Conservation (phyloP, 2,888 invertebrate species). For the Ophioninae sp. region DNA sequence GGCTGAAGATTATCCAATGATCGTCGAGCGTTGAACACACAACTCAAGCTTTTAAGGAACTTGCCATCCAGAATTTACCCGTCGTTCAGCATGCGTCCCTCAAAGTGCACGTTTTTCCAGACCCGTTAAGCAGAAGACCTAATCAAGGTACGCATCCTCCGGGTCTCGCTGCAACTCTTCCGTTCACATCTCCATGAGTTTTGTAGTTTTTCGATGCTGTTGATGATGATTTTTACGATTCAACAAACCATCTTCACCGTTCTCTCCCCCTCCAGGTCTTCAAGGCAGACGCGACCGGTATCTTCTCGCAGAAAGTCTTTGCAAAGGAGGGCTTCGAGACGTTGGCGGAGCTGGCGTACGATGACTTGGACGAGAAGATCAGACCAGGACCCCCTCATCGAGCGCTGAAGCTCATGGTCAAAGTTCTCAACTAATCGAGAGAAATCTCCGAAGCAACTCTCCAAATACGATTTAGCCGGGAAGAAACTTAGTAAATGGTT, state of each 20-base stretch:
- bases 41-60: too few relatives aligned
- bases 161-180: neutral
- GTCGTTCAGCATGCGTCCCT: constrained; percentile 72
- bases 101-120: constrained; percentile 71
- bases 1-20: too few relatives aligned
- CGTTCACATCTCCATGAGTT: neutral
- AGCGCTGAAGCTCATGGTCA: constrained; percentile 87
- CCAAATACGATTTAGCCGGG: constrained; percentile 23
- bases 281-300: constrained; percentile 91
- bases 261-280: constrained; percentile 84
- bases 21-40: too few relatives aligned
- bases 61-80: neutral
- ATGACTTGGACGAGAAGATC: constrained; percentile 87
- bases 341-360: constrained; percentile 86
- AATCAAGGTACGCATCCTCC: constrained; percentile 18
- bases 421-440: constrained; percentile 72
- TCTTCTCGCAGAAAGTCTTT: constrained; percentile 89
- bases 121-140: constrained; percentile 3
- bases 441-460: constrained; percentile 30
- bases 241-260: too few relatives aligned
- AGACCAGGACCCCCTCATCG: constrained; percentile 87
- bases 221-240: too few relatives aligned
- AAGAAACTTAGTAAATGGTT: constrained; percentile 68
- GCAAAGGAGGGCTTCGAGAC: constrained; percentile 86
- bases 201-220: too few relatives aligned